Evolutionary conservation across 2,888 invertebrate species (phyloP), one percentile per base, ranked within the genome.

Genomic region (Atethmia centrago): DNA sequence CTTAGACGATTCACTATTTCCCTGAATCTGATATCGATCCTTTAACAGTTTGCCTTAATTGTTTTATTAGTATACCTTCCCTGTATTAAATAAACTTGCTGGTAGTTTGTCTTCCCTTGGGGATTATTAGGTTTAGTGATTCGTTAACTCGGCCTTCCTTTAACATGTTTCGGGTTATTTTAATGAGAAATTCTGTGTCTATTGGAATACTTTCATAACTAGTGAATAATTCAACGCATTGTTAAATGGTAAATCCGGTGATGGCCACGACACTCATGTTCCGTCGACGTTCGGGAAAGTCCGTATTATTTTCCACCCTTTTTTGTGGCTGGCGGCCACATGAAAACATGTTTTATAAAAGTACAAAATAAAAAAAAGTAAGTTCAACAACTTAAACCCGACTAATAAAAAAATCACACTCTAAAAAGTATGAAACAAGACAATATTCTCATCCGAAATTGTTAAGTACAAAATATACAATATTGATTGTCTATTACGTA

Each of bases 51-150:
- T n/a, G 10, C 51, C 64, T 36, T 78, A 51, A 82, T 82, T 69
- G 63, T 83, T 73, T 69, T 69, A 78, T 72, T 62, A 47, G 67
- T 71, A 40, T 40, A 59, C 42, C 36, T 63, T 21, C 45, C 36
- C 28, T 70, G 69, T 83, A 78, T 66, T 47, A 47, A 59, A 71
- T 77, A 55, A 71, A 42, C 28, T 53, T 61, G 16, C 12, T 2
- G 31, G 36, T 40, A 55, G 47, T 77, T 77, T 71, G 36, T 61
- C 14, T 45, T n/a, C 12, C 62, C 51, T 62, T n/a, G 19, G 25
- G 63, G 59, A 16, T 58, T 67, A 83, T 78, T 66, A 25, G 68
- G 78, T 80, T 68, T 71, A 56, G 47, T 45, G 51, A 42, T 71
- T 51, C n/a, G 45, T 28, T 78, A 65, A 42, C 28, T 53, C 2